Percentiles rank a stretch among this genome's conserved stretches.
Conservation (phyloP, 2,797 vertebrate genomes). For the Morus bassanus region DNA sequence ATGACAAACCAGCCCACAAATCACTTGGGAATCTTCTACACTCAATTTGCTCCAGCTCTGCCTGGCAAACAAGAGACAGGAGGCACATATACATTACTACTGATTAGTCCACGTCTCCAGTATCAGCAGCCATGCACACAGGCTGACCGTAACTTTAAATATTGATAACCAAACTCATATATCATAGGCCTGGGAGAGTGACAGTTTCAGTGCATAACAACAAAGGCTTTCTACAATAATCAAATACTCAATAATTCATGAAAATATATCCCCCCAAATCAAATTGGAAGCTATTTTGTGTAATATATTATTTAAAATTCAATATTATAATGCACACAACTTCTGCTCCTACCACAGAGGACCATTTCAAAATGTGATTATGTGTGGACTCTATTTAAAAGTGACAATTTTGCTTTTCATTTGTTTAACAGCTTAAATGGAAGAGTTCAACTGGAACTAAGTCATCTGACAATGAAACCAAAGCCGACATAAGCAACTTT, state of each 20-base stretch:
- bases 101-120: slow-evolving; percentile 60
- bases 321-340: slow-evolving; percentile 79
- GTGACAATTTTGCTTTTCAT: slow-evolving; percentile 82
- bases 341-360: slow-evolving; percentile 68
- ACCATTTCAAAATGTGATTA: slow-evolving; percentile 76
- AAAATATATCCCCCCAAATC: slow-evolving; percentile 77
- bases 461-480: slow-evolving; percentile 69
- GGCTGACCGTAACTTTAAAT: slow-evolving; percentile 76
- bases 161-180: slow-evolving; percentile 78
- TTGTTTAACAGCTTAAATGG: slow-evolving; percentile 75
- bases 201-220: slow-evolving; percentile 74
- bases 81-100: slow-evolving; percentile 43
- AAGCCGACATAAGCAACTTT: slow-evolving; percentile 55
- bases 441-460: slow-evolving; percentile 75
- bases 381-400: slow-evolving; percentile 76
- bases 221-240: slow-evolving; percentile 78
- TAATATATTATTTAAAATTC: slow-evolving; percentile 86
- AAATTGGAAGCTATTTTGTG: slow-evolving; percentile 80
- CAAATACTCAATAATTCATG: slow-evolving; percentile 83
- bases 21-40: slow-evolving; percentile 35
- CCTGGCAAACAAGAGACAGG: slow-evolving; percentile 21
- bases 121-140: slow-evolving; percentile 50
- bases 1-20: slow-evolving; percentile 51
- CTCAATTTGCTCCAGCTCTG: slow-evolving; percentile 17
- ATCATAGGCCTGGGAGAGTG: slow-evolving; percentile 71